Evolutionary conservation across 2,888 invertebrate species (phyloP).

Genomic region (Oscheius myriophilus): DNA sequence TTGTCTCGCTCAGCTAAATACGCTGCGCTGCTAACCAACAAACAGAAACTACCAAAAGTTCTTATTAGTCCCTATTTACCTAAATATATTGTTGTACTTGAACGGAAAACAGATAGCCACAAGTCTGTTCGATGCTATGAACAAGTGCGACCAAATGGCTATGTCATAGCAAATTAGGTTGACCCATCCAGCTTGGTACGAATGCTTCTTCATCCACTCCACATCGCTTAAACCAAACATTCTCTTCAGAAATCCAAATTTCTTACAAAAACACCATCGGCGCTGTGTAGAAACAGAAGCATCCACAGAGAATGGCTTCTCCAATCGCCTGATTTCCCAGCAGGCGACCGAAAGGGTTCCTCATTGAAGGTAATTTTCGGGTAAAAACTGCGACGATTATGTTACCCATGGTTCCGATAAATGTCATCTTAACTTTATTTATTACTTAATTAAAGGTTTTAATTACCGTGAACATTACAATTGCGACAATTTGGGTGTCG

Average conservation of each 20-base stretch:
- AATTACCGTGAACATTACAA: too few relatives aligned
- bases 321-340: slow-evolving; percentile 16
- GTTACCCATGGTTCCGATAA: background rate
- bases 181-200: slow-evolving; percentile 3
- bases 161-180: slow-evolving; percentile 23
- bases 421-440: background rate
- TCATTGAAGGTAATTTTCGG: slow-evolving; percentile 1
- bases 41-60: too few relatives aligned
- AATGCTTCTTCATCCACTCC: slow-evolving; percentile 4
- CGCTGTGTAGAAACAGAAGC: slow-evolving; percentile 15
- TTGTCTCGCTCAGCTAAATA: too few relatives aligned
- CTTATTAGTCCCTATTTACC: background rate
- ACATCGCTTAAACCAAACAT: slow-evolving; percentile 5
- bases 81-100: slow-evolving; percentile 22
- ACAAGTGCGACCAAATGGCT: slow-evolving; percentile 22
- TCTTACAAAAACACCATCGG: slow-evolving; percentile 28
- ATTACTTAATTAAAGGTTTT: too few relatives aligned
- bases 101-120: slow-evolving; percentile 19
- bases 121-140: slow-evolving; percentile 22
- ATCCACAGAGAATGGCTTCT: slow-evolving; percentile 4
- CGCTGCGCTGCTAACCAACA: too few relatives aligned
- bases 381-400: slow-evolving; percentile 4
- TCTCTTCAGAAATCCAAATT: too few relatives aligned
- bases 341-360: slow-evolving; percentile 16
- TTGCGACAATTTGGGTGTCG: too few relatives aligned